Base-by-base conservation (phyloP, 1,140 invertebrate genomes). In the Tetranychus urticae region DNA sequence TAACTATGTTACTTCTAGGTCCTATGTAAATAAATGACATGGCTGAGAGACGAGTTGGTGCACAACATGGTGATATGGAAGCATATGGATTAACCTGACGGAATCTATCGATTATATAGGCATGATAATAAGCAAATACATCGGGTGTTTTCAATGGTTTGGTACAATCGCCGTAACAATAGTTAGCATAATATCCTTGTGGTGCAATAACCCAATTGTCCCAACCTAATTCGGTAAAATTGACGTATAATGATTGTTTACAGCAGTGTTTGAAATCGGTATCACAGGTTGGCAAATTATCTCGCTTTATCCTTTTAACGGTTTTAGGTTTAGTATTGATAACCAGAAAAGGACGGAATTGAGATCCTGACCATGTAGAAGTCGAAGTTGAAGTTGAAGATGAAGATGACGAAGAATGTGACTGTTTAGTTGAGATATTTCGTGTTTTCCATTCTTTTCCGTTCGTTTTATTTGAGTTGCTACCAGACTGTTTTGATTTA, bases 141-240 rank as follows among this genome's bases (percentile, higher is more conserved):
- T 87, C 84, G 31, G 84, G 84, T 33, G 84, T 86, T 58, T 85
- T 78, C 67, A 80, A 78, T 3, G 77, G 73, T 37, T 80, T 81
- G 54, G 77, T 76, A 71, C 88, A 93, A 67, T 88, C 84, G 55
- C 88, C 88, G 67, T 83, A 80, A 72, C 89, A 93, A 73, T 90
- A 92, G 73, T 91, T 91, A n/a, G 88, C 88, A 72, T 86, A 85
- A 74, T 92, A 90, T 52, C 80, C 80, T 59, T 69, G 71, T 5
- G 88, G 88, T 46, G 86, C 86, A 63, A 92, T 89, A 68, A 94
- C 88, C 86, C 87, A 91, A 75, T 90, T 87, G 70, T 90, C 86
- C 88, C 88, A 92, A 61, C 87, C 87, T 23, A 93, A 77, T 60
- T 85, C 80, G 63, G 82, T 82, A 74, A 93, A 93, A 70, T 81